Base-by-base conservation (phyloP, 2,888 invertebrate genomes). In the Endotricha flammealis region DNA sequence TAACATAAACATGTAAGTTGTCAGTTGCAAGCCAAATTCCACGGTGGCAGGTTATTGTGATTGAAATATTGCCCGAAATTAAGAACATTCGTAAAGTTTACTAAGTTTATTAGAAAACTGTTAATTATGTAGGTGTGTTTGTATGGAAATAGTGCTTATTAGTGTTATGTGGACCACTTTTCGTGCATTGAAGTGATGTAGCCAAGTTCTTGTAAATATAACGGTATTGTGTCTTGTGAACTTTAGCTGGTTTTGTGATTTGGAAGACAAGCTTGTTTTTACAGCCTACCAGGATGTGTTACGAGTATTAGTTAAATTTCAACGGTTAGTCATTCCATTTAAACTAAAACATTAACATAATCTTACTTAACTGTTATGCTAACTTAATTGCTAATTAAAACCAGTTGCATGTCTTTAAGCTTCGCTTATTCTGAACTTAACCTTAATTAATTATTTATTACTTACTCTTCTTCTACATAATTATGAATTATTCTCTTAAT, bases 191-290 rank as follows among this genome's bases (percentile, higher is more conserved):
- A 38, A 49, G 58, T 58, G 59, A 59, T 64, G 60, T 64, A 51
- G 47, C 41, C 44, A 62, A 61, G 58, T 52, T 55, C 50, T 54
- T 59, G 57, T 46, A 49, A 44, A 50, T 53, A 50, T 80, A 80
- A 80, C 80, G 80, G 80, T 73, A 79, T 66, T 56, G 63, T 58
- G 50, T 44, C 53, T 67, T 56, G 59, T 73, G 73, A 76, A 74
- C 69, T 73, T 65, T 62, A 52, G 46, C 14, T 13, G 29, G 22
- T 29, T 29, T 42, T 57, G 62, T 72, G 62, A 73, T 67, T 74
- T 73, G 64, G 62, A 68, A 67, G 68, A 66, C 74, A 55, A 64
- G 72, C 64, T 63, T 61, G 68, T 68, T 71, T 69, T 64, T 64
- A 50, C 56, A 53, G 56, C 63, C 55, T 54, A 55, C 58, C 64